Percentiles rank a stretch among this genome's conserved stretches.
Conservation (phyloP, 2,113 vertebrate genomes). For the Porphyrio hochstetteri region DNA sequence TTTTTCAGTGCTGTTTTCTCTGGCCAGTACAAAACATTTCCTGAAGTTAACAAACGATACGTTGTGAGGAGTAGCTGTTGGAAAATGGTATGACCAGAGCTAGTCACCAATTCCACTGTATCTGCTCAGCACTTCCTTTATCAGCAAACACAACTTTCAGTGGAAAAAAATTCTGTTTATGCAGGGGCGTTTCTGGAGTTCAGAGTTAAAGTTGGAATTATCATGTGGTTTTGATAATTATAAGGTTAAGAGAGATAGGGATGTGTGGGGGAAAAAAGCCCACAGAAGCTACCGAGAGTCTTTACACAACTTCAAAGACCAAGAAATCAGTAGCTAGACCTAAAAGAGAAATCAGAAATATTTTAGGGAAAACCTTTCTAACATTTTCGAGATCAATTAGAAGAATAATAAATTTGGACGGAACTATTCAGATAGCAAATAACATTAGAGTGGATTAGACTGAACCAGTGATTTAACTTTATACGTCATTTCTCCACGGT, state of each 20-base stretch:
- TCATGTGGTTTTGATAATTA: not conserved
- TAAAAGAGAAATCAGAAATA: not conserved
- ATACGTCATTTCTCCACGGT: rapidly evolving
- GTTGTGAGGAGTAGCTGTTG: not conserved
- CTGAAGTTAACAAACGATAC: not conserved
- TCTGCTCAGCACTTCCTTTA: not conserved
- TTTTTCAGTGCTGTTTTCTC: not conserved
- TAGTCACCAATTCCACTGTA: not conserved
- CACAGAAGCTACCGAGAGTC: not conserved
- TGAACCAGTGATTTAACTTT: not conserved
- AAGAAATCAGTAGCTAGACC: not conserved
- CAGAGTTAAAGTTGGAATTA: not conserved
- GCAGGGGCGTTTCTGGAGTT: not conserved
- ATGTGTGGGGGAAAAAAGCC: not conserved
- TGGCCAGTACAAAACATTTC: not conserved
- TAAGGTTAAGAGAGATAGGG: not conserved
- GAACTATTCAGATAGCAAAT: not conserved
- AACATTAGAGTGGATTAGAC: not conserved
- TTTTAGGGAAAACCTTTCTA: not conserved
- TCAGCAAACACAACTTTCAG: not conserved
- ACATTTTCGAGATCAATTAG: not conserved
- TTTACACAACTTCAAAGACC: not conserved
- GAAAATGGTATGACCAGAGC: not conserved
- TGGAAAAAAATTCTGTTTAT: not conserved
- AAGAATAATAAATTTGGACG: not conserved